Percentiles rank a stretch among this genome's conserved stretches.
Evolutionary conservation across 2,888 invertebrate species (phyloP).

Genomic region (Dastarcus helophoroides): DNA sequence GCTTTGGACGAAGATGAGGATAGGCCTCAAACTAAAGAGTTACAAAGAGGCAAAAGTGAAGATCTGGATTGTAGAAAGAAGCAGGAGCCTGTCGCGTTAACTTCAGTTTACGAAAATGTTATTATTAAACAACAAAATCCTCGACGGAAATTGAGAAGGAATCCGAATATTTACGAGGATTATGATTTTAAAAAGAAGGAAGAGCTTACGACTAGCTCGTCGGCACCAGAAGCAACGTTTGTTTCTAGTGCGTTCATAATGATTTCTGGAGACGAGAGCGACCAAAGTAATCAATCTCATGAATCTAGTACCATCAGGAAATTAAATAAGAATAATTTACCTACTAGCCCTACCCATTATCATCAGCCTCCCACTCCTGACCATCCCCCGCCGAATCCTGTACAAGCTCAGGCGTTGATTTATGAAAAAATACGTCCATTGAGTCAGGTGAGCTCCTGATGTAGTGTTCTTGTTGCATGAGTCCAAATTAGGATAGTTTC

Average conservation of each 20-base stretch:
- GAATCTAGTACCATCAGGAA: slow-evolving; percentile 42
- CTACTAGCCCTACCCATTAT: slow-evolving; percentile 81
- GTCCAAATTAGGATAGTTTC: too few relatives aligned
- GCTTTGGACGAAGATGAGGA: slow-evolving; percentile 33
- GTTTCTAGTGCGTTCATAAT: slow-evolving; percentile 45
- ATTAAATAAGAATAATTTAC: slow-evolving; percentile 37
- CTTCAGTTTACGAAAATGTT: slow-evolving; percentile 61
- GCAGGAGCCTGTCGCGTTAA: slow-evolving; percentile 59
- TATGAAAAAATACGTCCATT: slow-evolving; percentile 81
- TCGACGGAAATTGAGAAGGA: slow-evolving; percentile 53
- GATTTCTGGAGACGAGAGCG: slow-evolving; percentile 37
- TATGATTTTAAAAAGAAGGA: slow-evolving; percentile 41
- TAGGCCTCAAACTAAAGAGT: slow-evolving; percentile 25
- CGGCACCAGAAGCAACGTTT: slow-evolving; percentile 37
- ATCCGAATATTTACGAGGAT: slow-evolving; percentile 50
- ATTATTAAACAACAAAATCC: slow-evolving; percentile 63
- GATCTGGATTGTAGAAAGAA: slow-evolving; percentile 36
- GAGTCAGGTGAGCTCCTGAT: slow-evolving; percentile 82
- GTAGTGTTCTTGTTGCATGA: too few relatives aligned
- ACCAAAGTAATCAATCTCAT: slow-evolving; percentile 29
- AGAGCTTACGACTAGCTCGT: slow-evolving; percentile 23
- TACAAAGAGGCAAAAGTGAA: slow-evolving; percentile 36
- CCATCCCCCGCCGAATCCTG: slow-evolving; percentile 85
- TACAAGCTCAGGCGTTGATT: slow-evolving; percentile 79
- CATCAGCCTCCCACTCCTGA: slow-evolving; percentile 88